Percentiles rank a stretch among this genome's conserved stretches.
Conservation (phyloP, 2,888 invertebrate species). For the Cantharis flavilabris region DNA sequence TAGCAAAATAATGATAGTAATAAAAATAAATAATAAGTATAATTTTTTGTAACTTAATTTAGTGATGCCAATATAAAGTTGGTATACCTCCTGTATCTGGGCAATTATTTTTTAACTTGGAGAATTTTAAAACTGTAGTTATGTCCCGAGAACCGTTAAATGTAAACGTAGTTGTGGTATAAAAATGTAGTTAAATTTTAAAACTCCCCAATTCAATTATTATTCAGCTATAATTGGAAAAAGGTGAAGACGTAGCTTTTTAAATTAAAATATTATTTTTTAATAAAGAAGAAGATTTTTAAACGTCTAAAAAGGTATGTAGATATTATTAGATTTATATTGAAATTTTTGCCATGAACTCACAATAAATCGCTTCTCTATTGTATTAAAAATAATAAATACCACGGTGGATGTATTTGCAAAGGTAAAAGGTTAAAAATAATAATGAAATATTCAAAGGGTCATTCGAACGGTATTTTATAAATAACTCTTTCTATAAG, state of each 20-base stretch:
- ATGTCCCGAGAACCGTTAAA: background rate
- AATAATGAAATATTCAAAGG: constrained; percentile 12
- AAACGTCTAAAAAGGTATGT: too few relatives aligned
- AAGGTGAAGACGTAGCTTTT: background rate
- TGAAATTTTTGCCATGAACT: background rate
- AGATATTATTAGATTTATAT: background rate
- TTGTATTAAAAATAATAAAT: background rate
- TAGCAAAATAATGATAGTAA: background rate
- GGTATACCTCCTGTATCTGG: background rate
- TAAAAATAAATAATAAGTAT: background rate
- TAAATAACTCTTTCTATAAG: background rate
- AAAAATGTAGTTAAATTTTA: background rate
- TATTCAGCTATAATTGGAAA: background rate
- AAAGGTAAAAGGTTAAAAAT: constrained; percentile 9
- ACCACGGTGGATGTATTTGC: background rate
- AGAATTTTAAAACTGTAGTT: background rate
- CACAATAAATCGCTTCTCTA: background rate
- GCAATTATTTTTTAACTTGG: background rate
- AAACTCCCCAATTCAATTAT: background rate
- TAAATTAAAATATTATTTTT: background rate
- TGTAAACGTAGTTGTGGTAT: background rate
- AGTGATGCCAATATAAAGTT: background rate
- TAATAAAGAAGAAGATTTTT: background rate
- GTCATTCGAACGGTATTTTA: constrained; percentile 17
- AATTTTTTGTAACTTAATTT: background rate